phyloP scores from a whole-genome alignment of 2,113 vertebrate species.

The Dermatemys mawii region DNA sequence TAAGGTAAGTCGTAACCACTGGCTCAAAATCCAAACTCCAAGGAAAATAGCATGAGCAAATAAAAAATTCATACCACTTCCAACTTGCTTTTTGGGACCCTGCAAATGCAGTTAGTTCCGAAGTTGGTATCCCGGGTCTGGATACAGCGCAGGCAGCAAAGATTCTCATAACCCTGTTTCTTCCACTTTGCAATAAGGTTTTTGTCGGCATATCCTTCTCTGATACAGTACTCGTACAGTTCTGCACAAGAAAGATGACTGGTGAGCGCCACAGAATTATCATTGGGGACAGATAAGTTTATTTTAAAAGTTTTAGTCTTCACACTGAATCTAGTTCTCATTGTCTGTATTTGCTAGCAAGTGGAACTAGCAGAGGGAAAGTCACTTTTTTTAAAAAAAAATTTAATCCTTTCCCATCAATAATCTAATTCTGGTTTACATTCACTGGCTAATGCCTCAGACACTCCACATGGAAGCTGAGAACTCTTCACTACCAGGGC shows the following conservation, averaged over 20 bases:
- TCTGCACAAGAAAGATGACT: slow-evolving; percentile 76
- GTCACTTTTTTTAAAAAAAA: neutral
- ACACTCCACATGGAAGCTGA: rapidly evolving
- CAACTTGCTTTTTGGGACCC: slow-evolving; percentile 97
- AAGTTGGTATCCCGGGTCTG: slow-evolving; percentile 98
- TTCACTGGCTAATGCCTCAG: neutral
- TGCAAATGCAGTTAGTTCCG: slow-evolving; percentile 98
- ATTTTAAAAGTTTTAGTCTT: neutral
- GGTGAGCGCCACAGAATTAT: neutral
- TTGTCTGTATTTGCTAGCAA: neutral
- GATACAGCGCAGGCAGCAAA: slow-evolving; percentile 97
- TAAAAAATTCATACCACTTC: slow-evolving; percentile 88
- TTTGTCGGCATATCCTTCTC: slow-evolving; percentile 96
- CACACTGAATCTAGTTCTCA: neutral
- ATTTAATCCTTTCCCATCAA: neutral
- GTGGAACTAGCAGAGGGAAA: neutral
- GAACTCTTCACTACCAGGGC: neutral
- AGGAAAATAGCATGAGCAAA: neutral
- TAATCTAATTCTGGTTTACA: neutral
- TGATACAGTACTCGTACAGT: slow-evolving; percentile 97
- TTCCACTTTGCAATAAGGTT: slow-evolving; percentile 99
- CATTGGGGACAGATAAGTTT: neutral
- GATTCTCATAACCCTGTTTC: slow-evolving; percentile 97
- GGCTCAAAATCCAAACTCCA: neutral
- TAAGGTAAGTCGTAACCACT: neutral